These are phyloP conservation scores for Ptilonorhynchus violaceus DNA, from an alignment of 2,113 vertebrate species.

Conservation along the genomic window DNA sequence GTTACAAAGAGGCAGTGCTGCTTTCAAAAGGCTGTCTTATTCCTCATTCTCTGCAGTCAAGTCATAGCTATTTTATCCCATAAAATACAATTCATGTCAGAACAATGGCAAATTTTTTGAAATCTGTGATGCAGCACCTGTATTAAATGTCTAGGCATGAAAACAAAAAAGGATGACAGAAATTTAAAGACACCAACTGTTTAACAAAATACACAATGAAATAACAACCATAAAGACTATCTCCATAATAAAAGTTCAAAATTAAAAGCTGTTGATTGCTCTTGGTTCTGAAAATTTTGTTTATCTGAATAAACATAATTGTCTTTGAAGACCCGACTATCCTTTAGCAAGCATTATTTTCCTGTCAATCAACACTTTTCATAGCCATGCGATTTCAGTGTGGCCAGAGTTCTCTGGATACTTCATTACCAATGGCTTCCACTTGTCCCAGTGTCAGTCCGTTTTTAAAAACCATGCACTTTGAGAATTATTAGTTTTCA, in stretches of 20 bases:
- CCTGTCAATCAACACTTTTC: slow-evolving; percentile 1
- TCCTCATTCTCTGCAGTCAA: not conserved
- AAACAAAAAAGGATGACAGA: not conserved
- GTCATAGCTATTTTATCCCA: not conserved
- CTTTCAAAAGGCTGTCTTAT: not conserved
- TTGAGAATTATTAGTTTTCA: not conserved
- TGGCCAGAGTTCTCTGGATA: not conserved
- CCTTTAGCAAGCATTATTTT: slow-evolving; percentile 7
- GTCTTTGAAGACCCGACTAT: not conserved
- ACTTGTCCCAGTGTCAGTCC: not conserved
- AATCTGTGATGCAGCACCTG: not conserved
- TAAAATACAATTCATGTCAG: not conserved
- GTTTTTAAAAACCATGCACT: not conserved
- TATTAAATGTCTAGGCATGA: not conserved
- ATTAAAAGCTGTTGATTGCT: slow-evolving; percentile 10
- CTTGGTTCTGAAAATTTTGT: slow-evolving; percentile 11
- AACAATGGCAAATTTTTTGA: not conserved
- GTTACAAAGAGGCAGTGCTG: not conserved
- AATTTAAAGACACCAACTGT: not conserved
- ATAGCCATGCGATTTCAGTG: not conserved
- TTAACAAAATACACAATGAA: not conserved
- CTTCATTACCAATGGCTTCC: not conserved
- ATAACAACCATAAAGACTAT: not conserved
- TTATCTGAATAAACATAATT: slow-evolving; percentile 31
- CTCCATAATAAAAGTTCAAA: not conserved